Conservation (phyloP, 1,140 invertebrate species). For the Carposina sasakii region DNA sequence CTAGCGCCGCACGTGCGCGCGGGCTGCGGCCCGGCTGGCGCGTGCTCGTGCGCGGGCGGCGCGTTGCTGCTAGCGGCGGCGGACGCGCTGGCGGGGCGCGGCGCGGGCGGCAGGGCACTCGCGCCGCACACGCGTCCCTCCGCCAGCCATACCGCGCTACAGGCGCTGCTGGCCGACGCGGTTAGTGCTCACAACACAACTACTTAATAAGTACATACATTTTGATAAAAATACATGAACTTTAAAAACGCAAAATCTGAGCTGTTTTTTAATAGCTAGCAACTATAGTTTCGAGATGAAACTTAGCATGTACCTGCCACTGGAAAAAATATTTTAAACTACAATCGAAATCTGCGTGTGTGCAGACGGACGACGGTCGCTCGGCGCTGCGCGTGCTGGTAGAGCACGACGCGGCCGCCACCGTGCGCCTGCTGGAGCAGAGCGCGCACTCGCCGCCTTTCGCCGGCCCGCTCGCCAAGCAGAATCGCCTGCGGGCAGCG, state of each 20-base stretch:
- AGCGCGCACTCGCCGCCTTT: constrained; percentile 61
- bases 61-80: constrained; percentile 94
- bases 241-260: too few species aligned
- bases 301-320: too few species aligned
- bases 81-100: constrained; percentile 93
- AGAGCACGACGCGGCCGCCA: constrained; percentile 54
- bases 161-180: constrained; percentile 32
- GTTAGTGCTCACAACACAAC: too few species aligned
- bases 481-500: constrained; percentile 60
- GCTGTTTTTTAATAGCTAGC: too few species aligned
- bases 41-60: constrained; percentile 78
- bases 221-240: too few species aligned
- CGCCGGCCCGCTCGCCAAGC: constrained; percentile 64
- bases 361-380: constrained; percentile 25
- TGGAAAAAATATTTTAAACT: too few species aligned
- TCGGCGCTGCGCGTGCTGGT: constrained; percentile 51
- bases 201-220: too few species aligned
- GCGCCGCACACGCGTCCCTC: constrained; percentile 78
- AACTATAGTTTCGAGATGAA: too few species aligned
- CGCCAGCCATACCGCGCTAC: constrained; percentile 83
- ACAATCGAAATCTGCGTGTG: too few species aligned
- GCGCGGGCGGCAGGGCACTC: constrained; percentile 91
- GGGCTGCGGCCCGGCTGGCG: constrained; percentile 19
- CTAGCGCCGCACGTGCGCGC: constrained; percentile 31
- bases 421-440: constrained; percentile 59